A percentile compares a stretch with the other conserved stretches of the same genome.
Evolutionary conservation across 2,797 vertebrate species (phyloP).

Genomic region (Limnodromus scolopaceus): DNA sequence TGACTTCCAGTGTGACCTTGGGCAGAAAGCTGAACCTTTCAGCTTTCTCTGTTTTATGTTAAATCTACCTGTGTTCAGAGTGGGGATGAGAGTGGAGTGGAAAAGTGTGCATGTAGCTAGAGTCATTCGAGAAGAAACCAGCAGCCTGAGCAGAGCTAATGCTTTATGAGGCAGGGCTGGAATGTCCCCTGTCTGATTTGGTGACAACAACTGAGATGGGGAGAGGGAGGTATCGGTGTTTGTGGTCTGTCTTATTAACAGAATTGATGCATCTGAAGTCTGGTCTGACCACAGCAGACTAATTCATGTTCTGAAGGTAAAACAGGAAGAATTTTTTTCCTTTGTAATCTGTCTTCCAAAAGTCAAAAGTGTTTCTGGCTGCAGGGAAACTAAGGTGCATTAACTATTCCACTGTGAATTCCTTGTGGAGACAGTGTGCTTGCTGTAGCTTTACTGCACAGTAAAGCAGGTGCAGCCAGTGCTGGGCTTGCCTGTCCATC

Average conservation of each 20-base stretch:
- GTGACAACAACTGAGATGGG: neutral
- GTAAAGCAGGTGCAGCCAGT: slow-evolving; percentile 16
- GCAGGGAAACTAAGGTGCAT: slow-evolving; percentile 6
- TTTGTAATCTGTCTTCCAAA: neutral
- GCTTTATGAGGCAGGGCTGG: neutral
- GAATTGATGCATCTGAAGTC: slow-evolving; percentile 2
- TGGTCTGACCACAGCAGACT: neutral
- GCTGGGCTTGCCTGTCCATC: neutral
- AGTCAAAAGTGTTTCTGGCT: slow-evolving; percentile 24
- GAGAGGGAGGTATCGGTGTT: neutral
- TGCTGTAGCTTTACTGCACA: neutral
- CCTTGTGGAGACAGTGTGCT: neutral
- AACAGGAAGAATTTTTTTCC: slow-evolving; percentile 1
- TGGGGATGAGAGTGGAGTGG: neutral
- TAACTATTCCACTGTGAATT: slow-evolving; percentile 43
- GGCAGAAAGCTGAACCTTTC: slow-evolving; percentile 4
- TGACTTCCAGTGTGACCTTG: slow-evolving; percentile 57
- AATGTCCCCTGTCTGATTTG: neutral
- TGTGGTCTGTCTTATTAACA: neutral
- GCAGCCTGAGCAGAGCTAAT: neutral
- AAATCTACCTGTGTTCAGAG: neutral
- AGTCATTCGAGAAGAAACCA: neutral
- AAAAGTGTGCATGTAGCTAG: neutral
- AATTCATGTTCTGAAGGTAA: neutral
- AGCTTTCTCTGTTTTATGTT: neutral